Evolutionary conservation across 1,140 invertebrate genomes (phyloP), one percentile per base, ranked within the genome.

Genomic region (Ceratoteleas bidentatus): DNA sequence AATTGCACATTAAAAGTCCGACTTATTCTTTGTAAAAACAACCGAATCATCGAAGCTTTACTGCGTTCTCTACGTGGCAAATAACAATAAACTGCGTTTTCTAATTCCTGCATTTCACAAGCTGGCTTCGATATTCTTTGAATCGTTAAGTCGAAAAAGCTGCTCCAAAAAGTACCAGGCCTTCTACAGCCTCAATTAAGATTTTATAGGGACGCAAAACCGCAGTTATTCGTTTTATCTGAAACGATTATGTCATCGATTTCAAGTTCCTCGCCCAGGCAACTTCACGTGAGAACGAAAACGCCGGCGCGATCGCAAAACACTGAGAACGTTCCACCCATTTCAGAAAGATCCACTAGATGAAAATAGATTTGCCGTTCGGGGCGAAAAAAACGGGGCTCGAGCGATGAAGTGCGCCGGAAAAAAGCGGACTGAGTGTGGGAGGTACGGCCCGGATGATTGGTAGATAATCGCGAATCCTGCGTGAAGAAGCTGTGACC

Each of bases 401-500:
- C 4, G 3, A 3, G 14, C 54, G 79, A 85, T 85, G 72, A 83
- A 86, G 60, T 56, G 53, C 40, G 66, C 43, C 33, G 11, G 43
- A 72, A 72, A 72, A 84, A 66, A 73, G 53, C n/a, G n/a, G 74
- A 50, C 62, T 43, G 53, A 82, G 80, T 81, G 61, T 68, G 76
- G 45, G 60, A 73, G 70, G 75, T 60, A 68, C 50, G 49, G 53
- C 6, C 49, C 24, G 49, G 52, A 6, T 74, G 72, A 88, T 89
- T 83, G 85, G 84, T 76, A 81, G 82, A 85, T 91, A 91, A 91
- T 91, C 85, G 88, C 77, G 84, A 87, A 87, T 88, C 84, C 85
- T 89, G 87, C 88, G 89, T 87, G 87, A 88, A 89, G 87, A 76
- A 88, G 85, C 86, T 85, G 85, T 82, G 85, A 85, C 85, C 75